Evolutionary conservation across 2,113 vertebrate species (phyloP).

Genomic region (Seriola aureovittata): DNA sequence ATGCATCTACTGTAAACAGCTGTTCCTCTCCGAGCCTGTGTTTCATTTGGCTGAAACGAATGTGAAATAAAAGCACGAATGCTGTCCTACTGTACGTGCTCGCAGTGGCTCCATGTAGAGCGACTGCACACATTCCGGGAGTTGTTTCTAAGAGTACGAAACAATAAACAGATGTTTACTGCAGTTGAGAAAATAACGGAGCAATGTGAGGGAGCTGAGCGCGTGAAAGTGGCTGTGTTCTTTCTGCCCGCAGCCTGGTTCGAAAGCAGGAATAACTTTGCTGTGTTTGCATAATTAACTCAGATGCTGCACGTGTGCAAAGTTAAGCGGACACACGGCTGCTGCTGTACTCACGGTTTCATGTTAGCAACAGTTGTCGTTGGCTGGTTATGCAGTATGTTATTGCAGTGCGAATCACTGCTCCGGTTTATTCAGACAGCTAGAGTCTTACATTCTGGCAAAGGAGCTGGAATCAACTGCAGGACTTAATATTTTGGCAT

Average conservation of each 20-base stretch:
- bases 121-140: conserved; percentile 21
- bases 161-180: conserved; percentile 31
- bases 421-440: neutral
- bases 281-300: conserved; percentile 34
- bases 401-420: neutral
- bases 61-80: conserved; percentile 49
- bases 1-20: conserved; percentile 46
- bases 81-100: conserved; percentile 5
- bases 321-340: conserved; percentile 6
- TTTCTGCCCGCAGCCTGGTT: neutral
- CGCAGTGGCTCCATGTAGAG: conserved; percentile 12
- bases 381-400: neutral
- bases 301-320: conserved; percentile 40
- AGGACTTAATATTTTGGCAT: neutral
- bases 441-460: neutral
- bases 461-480: neutral
- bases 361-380: conserved; percentile 1
- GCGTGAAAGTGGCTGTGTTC: neutral
- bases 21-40: conserved; percentile 11
- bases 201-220: neutral
- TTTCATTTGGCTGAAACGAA: conserved; percentile 16
- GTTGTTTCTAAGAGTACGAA: conserved; percentile 10
- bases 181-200: neutral
- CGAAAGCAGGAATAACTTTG: conserved; percentile 5
- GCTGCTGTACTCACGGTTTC: neutral